A percentile compares a stretch with the other conserved stretches of the same genome.
phyloP scores from a whole-genome alignment of 2,888 invertebrate species.

The Isoperla grammatica region DNA sequence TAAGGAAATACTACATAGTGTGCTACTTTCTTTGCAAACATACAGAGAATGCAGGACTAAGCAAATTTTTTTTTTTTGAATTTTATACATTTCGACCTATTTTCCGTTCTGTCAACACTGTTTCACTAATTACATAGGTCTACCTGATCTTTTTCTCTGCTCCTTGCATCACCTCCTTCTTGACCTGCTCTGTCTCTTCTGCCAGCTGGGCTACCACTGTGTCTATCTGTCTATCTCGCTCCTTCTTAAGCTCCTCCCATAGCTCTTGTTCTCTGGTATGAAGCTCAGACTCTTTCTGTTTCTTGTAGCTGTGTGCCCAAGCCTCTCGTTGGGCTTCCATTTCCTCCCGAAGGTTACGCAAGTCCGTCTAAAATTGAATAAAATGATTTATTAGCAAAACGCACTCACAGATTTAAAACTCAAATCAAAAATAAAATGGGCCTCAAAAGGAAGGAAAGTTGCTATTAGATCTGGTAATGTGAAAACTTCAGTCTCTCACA shows the following conservation, averaged over 20 bases:
- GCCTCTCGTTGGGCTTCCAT: constrained; percentile 56
- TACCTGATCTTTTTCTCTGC: constrained; percentile 49
- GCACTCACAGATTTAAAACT: too few species aligned
- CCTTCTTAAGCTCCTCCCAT: constrained; percentile 61
- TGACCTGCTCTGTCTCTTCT: constrained; percentile 50
- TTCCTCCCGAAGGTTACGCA: constrained; percentile 54
- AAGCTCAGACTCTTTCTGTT: constrained; percentile 55
- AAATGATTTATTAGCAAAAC: constrained; percentile 33
- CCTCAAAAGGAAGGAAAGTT: too few species aligned
- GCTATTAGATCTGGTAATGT: too few species aligned
- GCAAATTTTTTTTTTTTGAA: too few species aligned
- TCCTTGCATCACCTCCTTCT: constrained; percentile 54
- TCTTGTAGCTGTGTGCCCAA: constrained; percentile 57
- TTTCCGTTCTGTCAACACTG: too few species aligned
- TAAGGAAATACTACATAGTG: too few species aligned
- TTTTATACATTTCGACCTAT: too few species aligned
- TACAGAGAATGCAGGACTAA: too few species aligned
- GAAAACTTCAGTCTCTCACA: too few species aligned
- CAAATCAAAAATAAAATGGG: too few species aligned
- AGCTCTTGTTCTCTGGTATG: constrained; percentile 63
- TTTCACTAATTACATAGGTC: too few species aligned
- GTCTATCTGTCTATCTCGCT: constrained; percentile 75
- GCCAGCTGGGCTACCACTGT: constrained; percentile 63
- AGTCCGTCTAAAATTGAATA: constrained; percentile 42
- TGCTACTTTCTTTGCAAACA: too few species aligned